These are phyloP conservation scores for Mionectes olivaceus DNA, from an alignment of 2,797 vertebrate species.

Conservation along the genomic window DNA sequence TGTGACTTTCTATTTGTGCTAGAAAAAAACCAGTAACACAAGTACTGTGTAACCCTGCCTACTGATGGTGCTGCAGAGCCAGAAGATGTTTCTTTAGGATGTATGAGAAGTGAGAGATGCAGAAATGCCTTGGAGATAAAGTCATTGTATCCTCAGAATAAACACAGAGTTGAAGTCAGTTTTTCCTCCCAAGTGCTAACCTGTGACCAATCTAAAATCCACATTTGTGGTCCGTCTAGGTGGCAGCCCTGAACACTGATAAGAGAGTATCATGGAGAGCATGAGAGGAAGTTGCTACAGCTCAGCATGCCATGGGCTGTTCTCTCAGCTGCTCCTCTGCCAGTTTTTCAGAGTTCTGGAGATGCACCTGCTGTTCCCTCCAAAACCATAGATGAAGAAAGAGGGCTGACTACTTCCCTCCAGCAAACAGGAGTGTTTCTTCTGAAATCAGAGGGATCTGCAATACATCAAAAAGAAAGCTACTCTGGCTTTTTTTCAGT, in stretches of 20 bases:
- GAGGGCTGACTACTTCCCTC: background rate
- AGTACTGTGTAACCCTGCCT: background rate
- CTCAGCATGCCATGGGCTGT: background rate
- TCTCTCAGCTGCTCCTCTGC: background rate
- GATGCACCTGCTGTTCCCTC: background rate
- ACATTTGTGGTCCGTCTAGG: background rate
- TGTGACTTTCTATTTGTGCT: conserved; percentile 1
- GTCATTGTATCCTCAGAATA: background rate
- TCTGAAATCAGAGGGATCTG: background rate
- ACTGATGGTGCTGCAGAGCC: background rate
- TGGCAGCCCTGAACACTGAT: background rate
- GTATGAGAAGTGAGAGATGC: background rate
- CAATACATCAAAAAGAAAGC: background rate
- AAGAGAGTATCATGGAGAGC: too few relatives aligned
- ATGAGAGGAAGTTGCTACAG: accelerated
- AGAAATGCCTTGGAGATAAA: background rate
- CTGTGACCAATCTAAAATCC: background rate
- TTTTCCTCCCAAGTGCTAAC: background rate
- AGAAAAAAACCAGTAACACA: background rate
- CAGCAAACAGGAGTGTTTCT: background rate
- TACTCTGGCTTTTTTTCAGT: background rate
- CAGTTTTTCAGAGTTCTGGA: background rate
- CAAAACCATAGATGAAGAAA: background rate
- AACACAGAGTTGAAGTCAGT: background rate
- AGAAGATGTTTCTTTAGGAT: background rate